Conservation (phyloP, 2,888 invertebrate genomes). For the Xylota sylvarum region DNA sequence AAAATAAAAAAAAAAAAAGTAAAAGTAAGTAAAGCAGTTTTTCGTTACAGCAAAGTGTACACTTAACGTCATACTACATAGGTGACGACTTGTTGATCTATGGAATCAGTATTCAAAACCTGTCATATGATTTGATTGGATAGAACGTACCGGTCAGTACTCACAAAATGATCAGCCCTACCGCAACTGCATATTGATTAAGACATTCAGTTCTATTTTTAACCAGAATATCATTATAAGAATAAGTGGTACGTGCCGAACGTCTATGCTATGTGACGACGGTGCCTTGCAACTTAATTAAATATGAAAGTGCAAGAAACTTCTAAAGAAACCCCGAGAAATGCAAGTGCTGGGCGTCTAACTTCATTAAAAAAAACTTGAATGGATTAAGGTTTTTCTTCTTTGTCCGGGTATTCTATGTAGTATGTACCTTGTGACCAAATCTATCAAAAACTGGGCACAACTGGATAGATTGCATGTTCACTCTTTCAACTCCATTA, state of each 20-base stretch:
- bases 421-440: too few relatives aligned
- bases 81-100: not conserved
- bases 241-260: not conserved
- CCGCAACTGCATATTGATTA: not conserved
- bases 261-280: too few relatives aligned
- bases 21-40: not conserved
- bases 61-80: not conserved
- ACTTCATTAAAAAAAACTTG: too few relatives aligned
- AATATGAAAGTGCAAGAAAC: too few relatives aligned
- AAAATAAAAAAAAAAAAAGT: not conserved
- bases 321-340: too few relatives aligned
- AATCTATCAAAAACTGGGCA: too few relatives aligned
- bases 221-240: not conserved
- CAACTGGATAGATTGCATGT: too few relatives aligned
- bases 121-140: not conserved
- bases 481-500: too few relatives aligned
- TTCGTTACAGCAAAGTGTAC: not conserved
- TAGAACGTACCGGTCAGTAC: not conserved
- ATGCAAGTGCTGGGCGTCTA: too few relatives aligned
- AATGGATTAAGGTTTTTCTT: too few relatives aligned
- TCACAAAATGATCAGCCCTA: not conserved
- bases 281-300: too few relatives aligned
- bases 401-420: too few relatives aligned
- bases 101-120: not conserved
- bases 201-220: not conserved